phyloP scores from a whole-genome alignment of 2,888 invertebrate species.

The Lordiphosa andalusiaca region DNA sequence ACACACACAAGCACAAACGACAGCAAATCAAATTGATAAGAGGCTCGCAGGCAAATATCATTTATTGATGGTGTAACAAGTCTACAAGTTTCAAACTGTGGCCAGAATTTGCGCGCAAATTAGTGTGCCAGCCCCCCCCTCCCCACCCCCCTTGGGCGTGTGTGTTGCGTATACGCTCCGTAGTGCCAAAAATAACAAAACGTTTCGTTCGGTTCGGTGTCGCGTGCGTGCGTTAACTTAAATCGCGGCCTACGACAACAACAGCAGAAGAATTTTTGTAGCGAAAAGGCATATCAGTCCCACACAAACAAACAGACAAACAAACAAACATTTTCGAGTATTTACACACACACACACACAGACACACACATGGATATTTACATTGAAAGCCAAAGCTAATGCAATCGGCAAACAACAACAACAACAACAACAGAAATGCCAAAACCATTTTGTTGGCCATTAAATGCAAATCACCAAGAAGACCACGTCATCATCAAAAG shows the following conservation, averaged over 20 bases:
- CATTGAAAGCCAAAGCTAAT: neutral
- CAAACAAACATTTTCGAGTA: slow-evolving; percentile 29
- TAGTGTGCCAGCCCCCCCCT: too few species aligned
- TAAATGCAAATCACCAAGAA: neutral
- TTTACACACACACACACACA: slow-evolving; percentile 8
- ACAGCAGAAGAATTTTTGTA: slow-evolving; percentile 11
- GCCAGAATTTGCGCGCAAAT: slow-evolving; percentile 26
- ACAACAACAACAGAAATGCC: slow-evolving; percentile 11
- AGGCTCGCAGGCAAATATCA: slow-evolving; percentile 15
- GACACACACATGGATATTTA: slow-evolving; percentile 10
- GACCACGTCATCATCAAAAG: slow-evolving; percentile 20
- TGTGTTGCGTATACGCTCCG: slow-evolving; percentile 3
- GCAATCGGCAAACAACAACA: slow-evolving; percentile 22
- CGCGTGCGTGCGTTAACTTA: slow-evolving; percentile 18
- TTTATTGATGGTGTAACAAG: slow-evolving; percentile 4
- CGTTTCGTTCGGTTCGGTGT: slow-evolving; percentile 1
- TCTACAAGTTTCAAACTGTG: neutral
- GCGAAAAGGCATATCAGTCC: slow-evolving; percentile 33
- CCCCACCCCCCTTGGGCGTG: too few species aligned
- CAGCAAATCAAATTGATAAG: slow-evolving; percentile 17
- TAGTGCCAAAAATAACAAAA: slow-evolving; percentile 5
- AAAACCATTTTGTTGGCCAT: neutral
- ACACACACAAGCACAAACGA: slow-evolving; percentile 1
- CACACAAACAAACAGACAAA: slow-evolving; percentile 13
- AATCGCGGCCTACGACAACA: slow-evolving; percentile 54